Base-by-base conservation (phyloP, 2,888 invertebrate species). In the Torymus auratus region DNA sequence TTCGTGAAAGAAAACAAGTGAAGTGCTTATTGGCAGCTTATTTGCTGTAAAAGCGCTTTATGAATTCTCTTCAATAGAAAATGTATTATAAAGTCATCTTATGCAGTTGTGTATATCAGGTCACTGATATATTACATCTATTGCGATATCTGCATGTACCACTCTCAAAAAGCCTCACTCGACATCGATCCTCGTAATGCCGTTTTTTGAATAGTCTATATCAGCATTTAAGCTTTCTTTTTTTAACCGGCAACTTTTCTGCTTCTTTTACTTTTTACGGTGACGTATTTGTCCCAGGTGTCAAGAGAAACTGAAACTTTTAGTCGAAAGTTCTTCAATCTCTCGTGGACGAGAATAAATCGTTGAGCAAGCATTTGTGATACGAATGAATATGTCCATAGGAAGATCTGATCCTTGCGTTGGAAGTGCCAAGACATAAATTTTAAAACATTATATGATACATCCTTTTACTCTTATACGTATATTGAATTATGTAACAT, bases 281-380 rank as follows among this genome's bases (percentile, higher is more conserved):
- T 23, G 20, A 60, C 65, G 41, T 60, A 70, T 69, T 64, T 69
- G 73, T 81, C 73, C 69, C 77, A 58, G 69, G 55, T 77, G 73
- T 69, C 73, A n/a, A 62, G 2, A 15, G 52, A 70, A 53, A 15
- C n/a, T 11, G 61, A 14, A 56, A 28, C 13, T 20, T 61, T 23
- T 11, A 50, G 7, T 15, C 14, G 2, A 17, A 58, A 50, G n/a
- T 58, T 15, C 17, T 60, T 61, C 2, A 41, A 61, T 13, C 50
- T 52, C 14, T 41, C 41, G 41, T 10, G 41, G 7, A 41, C 41
- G 7, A 41, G 41, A 41, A 41, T 41, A 41, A 41, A 41, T 41
- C 7, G 41, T 41, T 7, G 41, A 41, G 41, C 7, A 1, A 41
- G 41, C 41, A 41, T 41, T 41, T 41, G 41, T 7, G 7, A 1